phyloP scores from a whole-genome alignment of 2,888 invertebrate species.

The Erebia epiphron region DNA sequence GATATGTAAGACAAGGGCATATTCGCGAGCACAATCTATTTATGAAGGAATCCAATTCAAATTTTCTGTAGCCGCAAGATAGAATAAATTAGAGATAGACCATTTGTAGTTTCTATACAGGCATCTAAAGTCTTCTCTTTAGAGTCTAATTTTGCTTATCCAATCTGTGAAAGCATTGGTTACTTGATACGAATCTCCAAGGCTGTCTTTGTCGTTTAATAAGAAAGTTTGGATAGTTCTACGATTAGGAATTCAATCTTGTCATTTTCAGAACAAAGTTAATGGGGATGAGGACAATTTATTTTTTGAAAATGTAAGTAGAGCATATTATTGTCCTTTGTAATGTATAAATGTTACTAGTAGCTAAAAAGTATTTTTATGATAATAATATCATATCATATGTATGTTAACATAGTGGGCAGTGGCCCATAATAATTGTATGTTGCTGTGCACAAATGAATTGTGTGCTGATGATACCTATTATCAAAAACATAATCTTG shows the following conservation, averaged over 20 bases:
- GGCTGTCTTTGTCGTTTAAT: neutral
- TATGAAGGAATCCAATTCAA: neutral
- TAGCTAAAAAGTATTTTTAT: too few species aligned
- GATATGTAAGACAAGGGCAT: neutral
- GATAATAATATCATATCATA: too few species aligned
- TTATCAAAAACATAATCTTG: too few species aligned
- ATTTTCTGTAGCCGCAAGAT: slow-evolving; percentile 1
- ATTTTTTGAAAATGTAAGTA: neutral
- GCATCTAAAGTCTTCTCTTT: neutral
- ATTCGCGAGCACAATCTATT: neutral
- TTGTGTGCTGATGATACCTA: too few species aligned
- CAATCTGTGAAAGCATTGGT: neutral
- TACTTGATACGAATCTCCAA: slow-evolving; percentile 1
- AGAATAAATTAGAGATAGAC: slow-evolving; percentile 1
- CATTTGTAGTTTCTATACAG: neutral
- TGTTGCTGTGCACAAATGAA: too few species aligned
- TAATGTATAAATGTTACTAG: neutral
- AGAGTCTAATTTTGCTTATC: neutral
- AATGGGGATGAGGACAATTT: neutral
- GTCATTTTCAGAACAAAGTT: neutral
- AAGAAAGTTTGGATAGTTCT: neutral
- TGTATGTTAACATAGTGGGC: too few species aligned
- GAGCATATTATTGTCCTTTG: neutral
- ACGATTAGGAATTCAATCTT: neutral
- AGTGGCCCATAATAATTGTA: too few species aligned